phyloP scores from a whole-genome alignment of 2,888 invertebrate species.

The Antitype chi region DNA sequence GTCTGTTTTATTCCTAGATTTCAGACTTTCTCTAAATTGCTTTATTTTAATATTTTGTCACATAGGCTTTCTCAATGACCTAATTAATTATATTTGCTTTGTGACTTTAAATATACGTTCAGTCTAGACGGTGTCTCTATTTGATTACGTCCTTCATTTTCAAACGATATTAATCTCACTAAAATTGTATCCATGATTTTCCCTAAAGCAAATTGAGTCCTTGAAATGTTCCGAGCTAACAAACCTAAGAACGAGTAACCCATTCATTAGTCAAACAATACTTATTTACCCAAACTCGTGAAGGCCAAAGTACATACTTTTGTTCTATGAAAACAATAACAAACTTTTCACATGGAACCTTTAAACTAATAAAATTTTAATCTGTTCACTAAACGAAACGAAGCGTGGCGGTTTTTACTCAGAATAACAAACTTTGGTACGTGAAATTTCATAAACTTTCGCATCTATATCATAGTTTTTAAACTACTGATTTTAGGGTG shows the following conservation, averaged over 20 bases:
- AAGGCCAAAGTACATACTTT: slow-evolving; percentile 14
- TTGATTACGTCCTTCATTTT: neutral
- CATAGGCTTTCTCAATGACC: neutral
- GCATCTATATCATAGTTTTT: slow-evolving; percentile 59
- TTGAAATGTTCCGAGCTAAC: slow-evolving; percentile 3
- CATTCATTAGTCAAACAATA: slow-evolving; percentile 35
- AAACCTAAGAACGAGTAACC: slow-evolving; percentile 9
- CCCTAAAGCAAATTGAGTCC: neutral
- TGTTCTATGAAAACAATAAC: slow-evolving; percentile 31
- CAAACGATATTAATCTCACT: neutral
- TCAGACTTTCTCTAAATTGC: neutral
- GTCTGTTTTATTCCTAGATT: neutral
- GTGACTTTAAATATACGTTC: neutral
- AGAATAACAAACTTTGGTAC: slow-evolving; percentile 51
- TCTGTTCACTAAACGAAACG: slow-evolving; percentile 46
- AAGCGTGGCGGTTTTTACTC: slow-evolving; percentile 47
- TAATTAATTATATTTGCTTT: slow-evolving; percentile 8
- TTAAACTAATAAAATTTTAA: slow-evolving; percentile 60
- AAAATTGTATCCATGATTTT: neutral
- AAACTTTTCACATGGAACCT: slow-evolving; percentile 44
- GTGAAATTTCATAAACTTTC: slow-evolving; percentile 53
- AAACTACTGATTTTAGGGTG: slow-evolving; percentile 27
- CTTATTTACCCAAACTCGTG: slow-evolving; percentile 41
- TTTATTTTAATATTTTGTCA: neutral
- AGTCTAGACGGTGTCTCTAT: slow-evolving; percentile 4